Percentiles rank a stretch among this genome's conserved stretches.
Conservation (phyloP, 1,140 invertebrate species). For the Chironomus striatipennis region DNA sequence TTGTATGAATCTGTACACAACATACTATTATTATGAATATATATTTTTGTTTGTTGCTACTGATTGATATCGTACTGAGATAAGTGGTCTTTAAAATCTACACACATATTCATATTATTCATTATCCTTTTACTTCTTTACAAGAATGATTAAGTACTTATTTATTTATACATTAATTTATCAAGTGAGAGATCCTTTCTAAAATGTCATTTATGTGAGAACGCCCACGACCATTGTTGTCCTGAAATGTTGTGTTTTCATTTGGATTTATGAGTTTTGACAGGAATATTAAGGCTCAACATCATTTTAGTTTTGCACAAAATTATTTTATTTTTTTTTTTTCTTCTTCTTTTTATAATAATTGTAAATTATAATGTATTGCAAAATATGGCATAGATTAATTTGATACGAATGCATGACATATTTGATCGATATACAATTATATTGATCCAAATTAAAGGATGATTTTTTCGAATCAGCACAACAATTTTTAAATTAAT, state of each 20-base stretch:
- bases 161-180: neutral
- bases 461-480: too few relatives aligned
- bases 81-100: neutral
- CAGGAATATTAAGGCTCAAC: neutral
- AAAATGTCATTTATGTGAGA: neutral
- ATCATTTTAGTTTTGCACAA: neutral
- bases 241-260: too few relatives aligned
- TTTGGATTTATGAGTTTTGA: neutral
- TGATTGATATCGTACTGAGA: slow-evolving; percentile 12
- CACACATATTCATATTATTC: neutral
- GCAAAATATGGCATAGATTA: too few relatives aligned
- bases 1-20: neutral
- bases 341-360: too few relatives aligned
- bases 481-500: too few relatives aligned
- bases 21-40: neutral
- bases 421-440: too few relatives aligned
- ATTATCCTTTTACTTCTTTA: neutral
- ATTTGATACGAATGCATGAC: too few relatives aligned
- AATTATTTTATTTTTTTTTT: neutral
- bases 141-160: neutral
- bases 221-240: neutral
- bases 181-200: neutral
- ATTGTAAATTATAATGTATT: too few relatives aligned
- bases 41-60: neutral
- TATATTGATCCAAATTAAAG: too few relatives aligned